These are phyloP conservation scores for Drosophila melanica DNA, from an alignment of 1,140 invertebrate genomes.

Conservation along the genomic window DNA sequence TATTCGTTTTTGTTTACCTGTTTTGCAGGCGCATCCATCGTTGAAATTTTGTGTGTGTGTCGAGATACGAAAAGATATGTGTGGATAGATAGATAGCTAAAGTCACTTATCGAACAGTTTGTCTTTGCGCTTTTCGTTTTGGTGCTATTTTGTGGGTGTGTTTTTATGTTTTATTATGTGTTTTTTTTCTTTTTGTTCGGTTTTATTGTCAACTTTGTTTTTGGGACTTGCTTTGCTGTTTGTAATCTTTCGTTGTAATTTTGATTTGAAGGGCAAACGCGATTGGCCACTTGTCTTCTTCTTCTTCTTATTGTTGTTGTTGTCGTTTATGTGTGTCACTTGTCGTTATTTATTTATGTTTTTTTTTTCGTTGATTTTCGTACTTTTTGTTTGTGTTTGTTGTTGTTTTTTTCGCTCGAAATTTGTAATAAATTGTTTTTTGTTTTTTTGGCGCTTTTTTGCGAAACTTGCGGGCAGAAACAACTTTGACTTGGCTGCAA, in stretches of 20 bases:
- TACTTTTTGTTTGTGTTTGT: not conserved
- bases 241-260: slow-evolving; percentile 43
- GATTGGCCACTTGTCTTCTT: slow-evolving; percentile 26
- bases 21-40: slow-evolving; percentile 69
- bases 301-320: slow-evolving; percentile 9
- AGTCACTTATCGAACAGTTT: slow-evolving; percentile 23
- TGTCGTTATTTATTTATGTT: slow-evolving; percentile 20
- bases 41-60: slow-evolving; percentile 7
- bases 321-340: slow-evolving; percentile 41
- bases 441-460: slow-evolving; percentile 2
- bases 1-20: slow-evolving; percentile 65
- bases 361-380: slow-evolving; percentile 25
- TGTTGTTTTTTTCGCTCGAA: not conserved
- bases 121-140: slow-evolving; percentile 8
- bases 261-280: slow-evolving; percentile 46
- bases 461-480: slow-evolving; percentile 23
- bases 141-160: slow-evolving; percentile 8
- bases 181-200: slow-evolving; percentile 2
- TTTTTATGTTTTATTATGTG: slow-evolving; percentile 29
- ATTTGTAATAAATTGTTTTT: slow-evolving; percentile 24
- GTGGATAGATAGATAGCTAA: not conserved
- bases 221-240: slow-evolving; percentile 10
- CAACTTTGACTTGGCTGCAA: slow-evolving; percentile 33
- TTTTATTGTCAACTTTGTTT: slow-evolving; percentile 41
- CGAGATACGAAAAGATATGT: slow-evolving; percentile 6